Percentiles rank a stretch among this genome's conserved stretches.
phyloP scores from a whole-genome alignment of 2,888 invertebrate genomes.

The Acrobeloides nanus region DNA sequence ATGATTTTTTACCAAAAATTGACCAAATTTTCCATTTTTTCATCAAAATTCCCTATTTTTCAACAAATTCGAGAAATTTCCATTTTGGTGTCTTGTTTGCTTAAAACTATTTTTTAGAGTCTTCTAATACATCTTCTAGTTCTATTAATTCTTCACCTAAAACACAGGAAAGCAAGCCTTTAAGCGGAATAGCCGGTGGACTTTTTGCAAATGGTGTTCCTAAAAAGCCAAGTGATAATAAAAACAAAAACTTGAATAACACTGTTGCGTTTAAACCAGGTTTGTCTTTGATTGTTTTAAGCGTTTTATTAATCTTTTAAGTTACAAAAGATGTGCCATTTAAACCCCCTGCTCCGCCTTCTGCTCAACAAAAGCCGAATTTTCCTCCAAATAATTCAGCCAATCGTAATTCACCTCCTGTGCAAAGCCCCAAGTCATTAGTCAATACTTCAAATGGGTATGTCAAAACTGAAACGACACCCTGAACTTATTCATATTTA shows the following conservation, averaged over 20 bases:
- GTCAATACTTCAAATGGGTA: neutral
- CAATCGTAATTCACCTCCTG: neutral
- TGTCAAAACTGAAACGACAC: neutral
- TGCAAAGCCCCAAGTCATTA: neutral
- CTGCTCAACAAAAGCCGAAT: neutral
- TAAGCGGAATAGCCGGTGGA: conserved; percentile 29
- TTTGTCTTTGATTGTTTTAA: neutral
- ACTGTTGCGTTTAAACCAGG: conserved; percentile 6
- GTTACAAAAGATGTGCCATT: neutral
- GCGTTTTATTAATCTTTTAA: neutral
- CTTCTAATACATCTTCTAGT: too few relatives aligned
- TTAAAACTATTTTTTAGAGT: too few relatives aligned
- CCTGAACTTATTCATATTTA: neutral
- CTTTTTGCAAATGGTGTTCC: conserved; percentile 49
- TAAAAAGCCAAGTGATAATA: conserved; percentile 45
- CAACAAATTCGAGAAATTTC: too few relatives aligned
- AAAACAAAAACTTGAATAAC: conserved; percentile 19
- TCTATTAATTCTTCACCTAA: conserved; percentile 3
- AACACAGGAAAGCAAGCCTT: neutral
- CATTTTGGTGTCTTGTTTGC: too few relatives aligned
- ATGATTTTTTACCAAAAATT: too few relatives aligned
- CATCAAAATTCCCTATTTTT: too few relatives aligned
- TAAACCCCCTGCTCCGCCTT: conserved; percentile 7
- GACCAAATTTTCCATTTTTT: too few relatives aligned
- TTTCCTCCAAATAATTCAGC: conserved; percentile 1